Evolutionary conservation across 2,797 vertebrate genomes (phyloP), one percentile per base, ranked within the genome.

Genomic region (Schizopygopsis pylzovi): DNA sequence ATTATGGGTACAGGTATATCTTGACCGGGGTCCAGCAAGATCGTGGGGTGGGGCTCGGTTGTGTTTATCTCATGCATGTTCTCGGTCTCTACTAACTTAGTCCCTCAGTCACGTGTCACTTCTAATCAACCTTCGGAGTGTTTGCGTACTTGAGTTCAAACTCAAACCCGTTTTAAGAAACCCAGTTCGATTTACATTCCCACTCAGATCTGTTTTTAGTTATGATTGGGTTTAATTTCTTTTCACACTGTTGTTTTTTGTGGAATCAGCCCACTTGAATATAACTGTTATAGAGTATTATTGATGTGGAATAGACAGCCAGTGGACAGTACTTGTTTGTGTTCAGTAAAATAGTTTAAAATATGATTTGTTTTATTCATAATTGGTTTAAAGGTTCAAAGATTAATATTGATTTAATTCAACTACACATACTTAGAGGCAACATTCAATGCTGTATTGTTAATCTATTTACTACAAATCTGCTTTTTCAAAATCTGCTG

Each of bases 31-130:
- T 47, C 37, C 63, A 61, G 52, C 25, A 59, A 8, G 67, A 39
- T 67, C 5, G 39, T 85, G 76, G 76, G 83, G 83, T 85, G 83
- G 77, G 83, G 83, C 83, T 85, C 77, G 54, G 54, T 47, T 45
- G 25, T 84, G 83, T 85, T 84, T 71, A 33, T 68, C 39, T 67
- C 49, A 11, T 79, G 47, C 22, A 65, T 22, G 28, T 37, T 41
- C 45, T 83, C 45, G 5, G 63, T 28, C 33, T 68, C 37, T 43
- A 41, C 22, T 37, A 81, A 81, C 82, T 83, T 67, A 37, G 25
- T 0, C 59, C 22, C 9, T 68, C 20, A 25, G 73, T 76, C 73
- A 84, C 49, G 49, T 82, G 80, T 28, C 67, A 41, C 10, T 71
- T 56, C 49, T 41, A 37, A 25, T 82, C 22, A 52, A 78, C 37